Evolutionary conservation across 2,113 vertebrate species (phyloP).

Genomic region (Campylorhamphus procurvoides): DNA sequence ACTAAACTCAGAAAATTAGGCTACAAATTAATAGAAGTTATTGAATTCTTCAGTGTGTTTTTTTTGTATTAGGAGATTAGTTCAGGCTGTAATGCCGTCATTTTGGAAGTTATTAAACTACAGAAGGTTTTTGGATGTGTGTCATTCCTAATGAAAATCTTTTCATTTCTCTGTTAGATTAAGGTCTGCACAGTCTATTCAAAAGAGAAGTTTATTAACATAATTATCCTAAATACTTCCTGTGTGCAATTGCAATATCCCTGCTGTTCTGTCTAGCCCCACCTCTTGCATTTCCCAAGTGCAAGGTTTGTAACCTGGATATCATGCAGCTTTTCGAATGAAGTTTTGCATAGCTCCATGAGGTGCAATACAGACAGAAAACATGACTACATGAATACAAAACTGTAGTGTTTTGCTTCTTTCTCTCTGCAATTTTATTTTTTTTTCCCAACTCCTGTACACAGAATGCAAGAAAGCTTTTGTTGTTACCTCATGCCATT

Average conservation of each 20-base stretch:
- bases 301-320: not conserved
- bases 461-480: not conserved
- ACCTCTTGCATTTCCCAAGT: not conserved
- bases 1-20: not conserved
- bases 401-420: not conserved
- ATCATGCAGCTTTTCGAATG: not conserved
- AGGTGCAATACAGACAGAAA: not conserved
- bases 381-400: not conserved
- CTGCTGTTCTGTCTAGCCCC: not conserved
- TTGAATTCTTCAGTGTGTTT: not conserved
- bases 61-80: not conserved
- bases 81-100: not conserved
- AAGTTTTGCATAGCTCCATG: not conserved
- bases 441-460: not conserved
- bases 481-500: conserved; percentile 20
- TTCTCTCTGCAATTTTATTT: not conserved
- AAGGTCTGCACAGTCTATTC: not conserved
- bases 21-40: not conserved
- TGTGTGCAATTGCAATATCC: not conserved
- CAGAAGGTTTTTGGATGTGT: not conserved
- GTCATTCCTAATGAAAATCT: not conserved
- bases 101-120: not conserved
- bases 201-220: not conserved
- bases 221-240: not conserved
- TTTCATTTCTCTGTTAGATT: not conserved